Evolutionary conservation across 2,113 vertebrate species (phyloP).

Genomic region (Dolichotis patagonum): DNA sequence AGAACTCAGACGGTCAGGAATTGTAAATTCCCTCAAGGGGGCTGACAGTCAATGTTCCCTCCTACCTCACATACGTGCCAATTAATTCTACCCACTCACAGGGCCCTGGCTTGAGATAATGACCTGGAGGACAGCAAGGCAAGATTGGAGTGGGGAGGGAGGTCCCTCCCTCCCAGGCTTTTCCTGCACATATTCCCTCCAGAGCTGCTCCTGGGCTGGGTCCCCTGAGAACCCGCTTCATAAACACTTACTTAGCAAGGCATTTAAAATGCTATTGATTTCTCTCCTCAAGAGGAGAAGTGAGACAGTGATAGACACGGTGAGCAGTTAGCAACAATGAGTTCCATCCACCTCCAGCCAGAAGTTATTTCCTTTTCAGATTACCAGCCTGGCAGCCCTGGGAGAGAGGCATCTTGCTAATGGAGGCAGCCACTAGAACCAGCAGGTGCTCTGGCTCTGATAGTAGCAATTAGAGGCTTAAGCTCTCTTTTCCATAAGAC

Average conservation of each 20-base stretch:
- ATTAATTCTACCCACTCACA: neutral
- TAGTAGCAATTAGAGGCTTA: slow-evolving; percentile 59
- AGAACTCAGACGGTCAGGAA: neutral
- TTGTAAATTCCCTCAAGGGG: neutral
- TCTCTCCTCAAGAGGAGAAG: slow-evolving; percentile 52
- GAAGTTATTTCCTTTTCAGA: slow-evolving; percentile 66
- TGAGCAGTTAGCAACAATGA: slow-evolving; percentile 60
- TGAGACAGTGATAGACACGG: slow-evolving; percentile 56
- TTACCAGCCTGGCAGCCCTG: slow-evolving; percentile 25
- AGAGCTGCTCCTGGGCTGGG: neutral
- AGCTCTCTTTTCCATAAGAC: slow-evolving; percentile 58
- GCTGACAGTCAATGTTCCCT: neutral
- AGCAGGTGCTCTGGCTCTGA: slow-evolving; percentile 61
- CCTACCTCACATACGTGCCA: neutral
- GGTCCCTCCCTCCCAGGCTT: neutral
- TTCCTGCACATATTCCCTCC: neutral
- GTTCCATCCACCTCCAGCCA: neutral
- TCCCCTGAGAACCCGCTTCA: slow-evolving; percentile 38
- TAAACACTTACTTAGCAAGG: slow-evolving; percentile 74
- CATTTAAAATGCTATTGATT: slow-evolving; percentile 70
- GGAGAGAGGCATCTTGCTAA: neutral
- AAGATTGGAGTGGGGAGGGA: neutral
- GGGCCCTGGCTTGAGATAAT: neutral
- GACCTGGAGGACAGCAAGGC: neutral
- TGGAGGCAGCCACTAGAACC: slow-evolving; percentile 7